Evolutionary conservation across 2,888 invertebrate species (phyloP), one percentile per base, ranked within the genome.

Genomic region (Andricus curvator): DNA sequence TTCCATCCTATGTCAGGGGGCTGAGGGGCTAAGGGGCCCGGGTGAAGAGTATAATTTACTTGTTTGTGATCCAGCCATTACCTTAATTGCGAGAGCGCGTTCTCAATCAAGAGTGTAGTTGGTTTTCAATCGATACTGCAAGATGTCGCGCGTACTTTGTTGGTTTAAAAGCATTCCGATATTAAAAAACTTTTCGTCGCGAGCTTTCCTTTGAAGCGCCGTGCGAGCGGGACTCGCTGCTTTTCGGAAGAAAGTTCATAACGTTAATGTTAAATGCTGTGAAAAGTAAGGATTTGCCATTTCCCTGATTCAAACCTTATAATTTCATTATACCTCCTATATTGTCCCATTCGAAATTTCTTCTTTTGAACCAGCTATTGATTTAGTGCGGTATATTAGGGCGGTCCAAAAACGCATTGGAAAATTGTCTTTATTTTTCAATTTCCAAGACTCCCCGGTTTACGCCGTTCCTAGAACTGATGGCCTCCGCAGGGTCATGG

Each of bases 1-100:
- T 29, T 13, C 29, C 51, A 48, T 51, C 48, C 25, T 13, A 3
- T 48, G 5, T 48, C 25, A 29, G 29, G 29, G 11, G 25, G 22
- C 17, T 22, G 48, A 25, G 37, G 9, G 37, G 37, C 37, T 13
- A 74, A 83, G 81, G 77, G 80, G 74, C 77, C 80, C 77, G 80
- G 85, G 82, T 86, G 84, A 83, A 82, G 84, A 85, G 87, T 88
- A 86, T 88, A 88, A 88, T 88, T 88, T 86, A 88, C 88, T 88
- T 88, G 88, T 88, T 88, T 88, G 87, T 87, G 84, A 76, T 83
- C 83, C 86, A 83, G 84, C 87, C 88, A 89, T 89, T 89, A 88
- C 87, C 86, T 87, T 88, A 88, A 89, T 89, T 89, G 88, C 88
- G 80, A 87, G 83, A 82, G 83, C 85, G 85, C 85, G 84, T 86